These are phyloP conservation scores for Mormyrus proboscirostris DNA, from an alignment of 2,797 vertebrate genomes.

Conservation along the genomic window DNA sequence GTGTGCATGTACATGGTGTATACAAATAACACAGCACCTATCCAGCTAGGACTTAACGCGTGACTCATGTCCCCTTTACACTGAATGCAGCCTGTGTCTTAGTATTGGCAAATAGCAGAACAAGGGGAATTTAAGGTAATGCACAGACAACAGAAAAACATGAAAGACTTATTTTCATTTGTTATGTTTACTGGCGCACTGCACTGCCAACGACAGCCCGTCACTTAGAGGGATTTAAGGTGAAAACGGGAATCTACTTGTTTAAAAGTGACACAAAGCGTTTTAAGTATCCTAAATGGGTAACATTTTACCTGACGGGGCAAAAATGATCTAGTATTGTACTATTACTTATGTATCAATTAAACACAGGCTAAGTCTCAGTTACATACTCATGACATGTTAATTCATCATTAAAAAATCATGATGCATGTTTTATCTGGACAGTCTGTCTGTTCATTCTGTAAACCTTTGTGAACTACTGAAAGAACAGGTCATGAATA, in stretches of 20 bases:
- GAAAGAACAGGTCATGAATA: background rate
- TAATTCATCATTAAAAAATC: background rate
- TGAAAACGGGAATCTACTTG: background rate
- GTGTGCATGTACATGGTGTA: constrained; percentile 26
- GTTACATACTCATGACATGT: background rate
- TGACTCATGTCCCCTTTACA: background rate
- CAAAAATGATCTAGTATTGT: background rate
- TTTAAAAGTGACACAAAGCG: background rate
- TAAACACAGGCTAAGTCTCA: background rate
- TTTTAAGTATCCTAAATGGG: background rate
- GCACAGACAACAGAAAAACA: too few relatives aligned
- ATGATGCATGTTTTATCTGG: background rate
- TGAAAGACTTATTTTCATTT: too few relatives aligned
- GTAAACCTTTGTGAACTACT: background rate
- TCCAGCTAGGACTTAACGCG: background rate
- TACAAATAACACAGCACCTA: background rate
- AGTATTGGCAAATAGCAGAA: background rate
- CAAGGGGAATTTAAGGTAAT: background rate
- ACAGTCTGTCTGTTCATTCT: background rate
- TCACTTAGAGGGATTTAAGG: too few relatives aligned
- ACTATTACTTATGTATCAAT: background rate
- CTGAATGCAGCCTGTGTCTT: background rate
- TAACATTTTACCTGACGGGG: background rate
- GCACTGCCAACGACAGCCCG: background rate
- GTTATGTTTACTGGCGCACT: too few relatives aligned